Evolutionary conservation across 2,888 invertebrate genomes (phyloP).

Genomic region (Phengaris alcon): DNA sequence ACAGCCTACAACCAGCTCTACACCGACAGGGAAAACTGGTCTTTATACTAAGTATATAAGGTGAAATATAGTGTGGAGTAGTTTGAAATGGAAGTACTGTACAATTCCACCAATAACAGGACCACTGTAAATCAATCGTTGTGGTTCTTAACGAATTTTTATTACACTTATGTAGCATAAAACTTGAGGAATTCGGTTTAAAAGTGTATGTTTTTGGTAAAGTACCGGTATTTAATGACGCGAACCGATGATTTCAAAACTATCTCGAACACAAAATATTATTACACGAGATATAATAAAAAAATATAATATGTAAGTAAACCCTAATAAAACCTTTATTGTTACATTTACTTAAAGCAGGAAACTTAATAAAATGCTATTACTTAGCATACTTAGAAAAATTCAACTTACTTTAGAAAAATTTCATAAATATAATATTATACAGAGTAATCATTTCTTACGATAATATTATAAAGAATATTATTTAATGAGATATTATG

Average conservation of each 20-base stretch:
- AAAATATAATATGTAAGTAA: not conserved
- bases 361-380: too few species aligned
- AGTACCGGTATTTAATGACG: not conserved
- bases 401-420: too few species aligned
- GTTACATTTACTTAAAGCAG: too few species aligned
- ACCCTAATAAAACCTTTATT: not conserved
- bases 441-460: not conserved
- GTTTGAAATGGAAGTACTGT: constrained; percentile 28
- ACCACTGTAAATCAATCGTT: constrained; percentile 40
- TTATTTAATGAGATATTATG: constrained; percentile 2
- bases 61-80: not conserved
- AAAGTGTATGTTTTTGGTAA: not conserved
- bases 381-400: too few species aligned
- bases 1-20: constrained; percentile 28
- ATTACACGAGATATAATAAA: not conserved
- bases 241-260: too few species aligned
- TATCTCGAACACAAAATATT: not conserved
- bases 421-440: not conserved
- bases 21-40: constrained; percentile 24
- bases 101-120: constrained; percentile 37
- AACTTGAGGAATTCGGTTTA: constrained; percentile 9
- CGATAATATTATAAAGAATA: not conserved
- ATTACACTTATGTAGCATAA: constrained; percentile 20
- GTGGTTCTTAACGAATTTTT: constrained; percentile 29
- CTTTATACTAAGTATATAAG: not conserved